Base-by-base conservation (phyloP, 2,888 invertebrate species). In the Heliconius cydno region DNA sequence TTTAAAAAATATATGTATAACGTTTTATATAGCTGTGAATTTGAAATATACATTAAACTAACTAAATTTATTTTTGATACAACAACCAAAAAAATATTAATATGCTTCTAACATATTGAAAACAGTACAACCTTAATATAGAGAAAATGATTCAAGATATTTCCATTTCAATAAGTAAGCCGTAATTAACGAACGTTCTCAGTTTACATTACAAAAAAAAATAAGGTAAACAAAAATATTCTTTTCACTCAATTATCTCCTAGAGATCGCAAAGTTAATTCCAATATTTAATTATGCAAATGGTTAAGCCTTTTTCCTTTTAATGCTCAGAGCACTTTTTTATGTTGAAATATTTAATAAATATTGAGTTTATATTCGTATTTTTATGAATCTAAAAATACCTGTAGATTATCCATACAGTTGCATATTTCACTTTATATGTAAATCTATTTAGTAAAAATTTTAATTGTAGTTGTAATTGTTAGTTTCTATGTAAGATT, bases 281-380 rank as follows among this genome's bases (percentile, higher is more conserved):
- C 86, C 87, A 87, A 92, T 92, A 91, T 91, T 93, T 91, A 91
- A 92, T 92, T 91, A 92, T 91, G 90, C 88, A 92, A 92, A 92
- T 90, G 86, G 86, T 85, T 81, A 86, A 90, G 85, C 88, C 88
- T 86, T 90, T 91, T 90, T 89, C 68, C 63, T 67, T 60, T 63
- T 46, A 73, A 63, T 19, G 38, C 46, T 46, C 28, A 76, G 15
- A 71, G 30, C 41, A 63, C 41, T 46, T 63, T 38, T 60, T 71
- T n/a, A 72, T 63, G 34, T 41, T 25, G 30, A 30, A 57, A n/a
- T 72, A 30, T 72, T 72, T 72, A 57, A n/a, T 57, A 57, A 46
- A 30, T 57, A 46, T 12, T 34, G 57, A 72, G 34, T 57, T 52
- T 30, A 30, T 30, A 6, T 28, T 72, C 13, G 3, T 72, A 30